Conservation (phyloP, 2,797 vertebrate genomes). For the Eleutherodactylus coqui region DNA sequence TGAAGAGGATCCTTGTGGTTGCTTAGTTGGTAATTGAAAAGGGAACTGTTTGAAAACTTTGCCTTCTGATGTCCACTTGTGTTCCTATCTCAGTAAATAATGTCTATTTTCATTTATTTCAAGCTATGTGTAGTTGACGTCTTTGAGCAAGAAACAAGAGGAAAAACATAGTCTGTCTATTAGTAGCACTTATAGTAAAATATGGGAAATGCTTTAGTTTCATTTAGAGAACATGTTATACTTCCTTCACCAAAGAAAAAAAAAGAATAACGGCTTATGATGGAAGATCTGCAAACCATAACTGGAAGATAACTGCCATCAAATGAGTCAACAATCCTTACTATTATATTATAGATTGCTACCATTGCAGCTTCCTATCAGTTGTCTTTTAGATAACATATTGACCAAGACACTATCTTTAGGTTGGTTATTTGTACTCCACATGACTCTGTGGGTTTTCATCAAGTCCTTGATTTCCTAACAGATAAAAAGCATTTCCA, state of each 20-base stretch:
- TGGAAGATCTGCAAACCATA: neutral
- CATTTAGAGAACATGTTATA: neutral
- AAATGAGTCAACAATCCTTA: neutral
- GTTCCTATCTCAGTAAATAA: slow-evolving; percentile 8
- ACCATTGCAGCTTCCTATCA: no score
- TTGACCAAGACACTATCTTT: no score
- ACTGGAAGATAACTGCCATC: neutral
- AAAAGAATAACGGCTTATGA: neutral
- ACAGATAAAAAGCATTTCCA: no score
- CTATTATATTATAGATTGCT: neutral
- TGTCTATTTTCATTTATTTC: slow-evolving; percentile 18
- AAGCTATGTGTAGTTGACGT: neutral
- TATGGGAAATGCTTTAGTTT: neutral
- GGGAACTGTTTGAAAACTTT: slow-evolving; percentile 16
- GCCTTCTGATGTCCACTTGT: neutral
- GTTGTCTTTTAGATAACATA: no score
- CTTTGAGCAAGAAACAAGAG: neutral
- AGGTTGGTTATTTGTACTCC: no score
- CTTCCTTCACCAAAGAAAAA: neutral
- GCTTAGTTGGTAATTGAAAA: slow-evolving; percentile 47
- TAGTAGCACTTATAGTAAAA: neutral
- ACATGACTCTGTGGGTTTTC: no score
- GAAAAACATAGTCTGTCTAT: neutral
- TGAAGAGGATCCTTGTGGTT: slow-evolving; percentile 36
- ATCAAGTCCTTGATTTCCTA: no score